Base-by-base conservation (phyloP, 2,888 invertebrate genomes). In the Drosophila tanythrix region DNA sequence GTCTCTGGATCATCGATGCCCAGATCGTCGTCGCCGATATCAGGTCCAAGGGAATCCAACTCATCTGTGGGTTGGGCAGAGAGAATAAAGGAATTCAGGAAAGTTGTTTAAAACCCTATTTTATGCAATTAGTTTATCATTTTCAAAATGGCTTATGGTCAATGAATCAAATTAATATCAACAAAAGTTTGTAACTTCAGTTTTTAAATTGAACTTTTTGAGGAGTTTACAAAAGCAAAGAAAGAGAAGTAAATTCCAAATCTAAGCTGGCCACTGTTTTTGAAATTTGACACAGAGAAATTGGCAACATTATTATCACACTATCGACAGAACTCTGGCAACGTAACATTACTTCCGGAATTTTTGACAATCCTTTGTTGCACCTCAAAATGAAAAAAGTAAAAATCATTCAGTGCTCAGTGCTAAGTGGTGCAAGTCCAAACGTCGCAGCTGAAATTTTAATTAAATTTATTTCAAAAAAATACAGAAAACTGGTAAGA, bases 1-100 rank as follows among this genome's bases (percentile, higher is more conserved):
- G 95, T 94, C 93, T 96, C 96, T 0, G 96, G 95, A 92, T 96
- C 95, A 79, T 94, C 93, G 11, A 83, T 75, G 29, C 85, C 76
- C 29, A 76, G 79, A 31, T 83, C 83, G 29, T 80, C 79, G 35
- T 89, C 80, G 0, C 81, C 84, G 2, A 80, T 76, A 21, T 84
- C 88, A 3, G 90, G 81, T 0, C 81, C 90, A 63, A 68, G 79
- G 0, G 83, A 75, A 76, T 90, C 89, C 38, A 83, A 85, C 0
- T 90, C 88, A 8, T 85, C 91, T 89, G 71, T 33, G 51, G 52
- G 29, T 3, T 13, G 15, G 7, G 7, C 3, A 27, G 15, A 15
- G 15, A 15, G 15, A 13, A 46, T 2, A 25, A 46, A 8, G 15
- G 15, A 21, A 46, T 1, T 8, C 15, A 15, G 2, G 2, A 46